phyloP scores from a whole-genome alignment of 2,113 vertebrate species.

The Eleginops maclovinus region DNA sequence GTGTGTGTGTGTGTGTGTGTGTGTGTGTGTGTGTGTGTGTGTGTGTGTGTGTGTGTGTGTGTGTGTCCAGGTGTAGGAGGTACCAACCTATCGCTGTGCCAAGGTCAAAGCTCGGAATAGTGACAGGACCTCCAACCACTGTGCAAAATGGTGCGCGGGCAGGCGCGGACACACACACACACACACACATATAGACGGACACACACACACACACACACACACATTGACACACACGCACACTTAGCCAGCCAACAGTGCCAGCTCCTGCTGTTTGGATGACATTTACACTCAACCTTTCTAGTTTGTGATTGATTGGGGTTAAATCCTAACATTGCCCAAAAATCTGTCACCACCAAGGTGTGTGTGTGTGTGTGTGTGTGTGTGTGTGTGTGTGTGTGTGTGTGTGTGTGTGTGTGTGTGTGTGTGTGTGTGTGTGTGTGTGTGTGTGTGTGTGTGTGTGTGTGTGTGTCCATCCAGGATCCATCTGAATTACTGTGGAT shows the following conservation, averaged over 20 bases:
- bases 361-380: constrained; percentile 27
- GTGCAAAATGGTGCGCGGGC: constrained; percentile 43
- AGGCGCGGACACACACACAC: constrained; percentile 44
- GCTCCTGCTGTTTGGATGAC: constrained; percentile 78
- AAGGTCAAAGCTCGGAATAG: constrained; percentile 71
- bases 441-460: constrained; percentile 32
- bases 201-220: constrained; percentile 48
- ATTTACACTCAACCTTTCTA: constrained; percentile 79
- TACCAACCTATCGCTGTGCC: constrained; percentile 69
- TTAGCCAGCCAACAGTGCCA: constrained; percentile 69
- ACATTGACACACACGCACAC: too few relatives aligned
- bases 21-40: constrained; percentile 25
- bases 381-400: constrained; percentile 37
- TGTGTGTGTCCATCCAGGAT: background rate
- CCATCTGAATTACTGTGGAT: constrained; percentile 21
- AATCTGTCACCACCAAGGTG: constrained; percentile 67
- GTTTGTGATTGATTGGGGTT: constrained; percentile 80
- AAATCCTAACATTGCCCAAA: constrained; percentile 74
- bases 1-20: constrained; percentile 20
- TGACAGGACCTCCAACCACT: constrained; percentile 68
- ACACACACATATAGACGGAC: constrained; percentile 39
- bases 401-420: constrained; percentile 34
- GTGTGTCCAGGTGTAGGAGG: constrained; percentile 62
- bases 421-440: constrained; percentile 22
- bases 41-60: constrained; percentile 40